These are phyloP conservation scores for Clistopyga incitator DNA, from an alignment of 2,888 invertebrate species.

Conservation along the genomic window DNA sequence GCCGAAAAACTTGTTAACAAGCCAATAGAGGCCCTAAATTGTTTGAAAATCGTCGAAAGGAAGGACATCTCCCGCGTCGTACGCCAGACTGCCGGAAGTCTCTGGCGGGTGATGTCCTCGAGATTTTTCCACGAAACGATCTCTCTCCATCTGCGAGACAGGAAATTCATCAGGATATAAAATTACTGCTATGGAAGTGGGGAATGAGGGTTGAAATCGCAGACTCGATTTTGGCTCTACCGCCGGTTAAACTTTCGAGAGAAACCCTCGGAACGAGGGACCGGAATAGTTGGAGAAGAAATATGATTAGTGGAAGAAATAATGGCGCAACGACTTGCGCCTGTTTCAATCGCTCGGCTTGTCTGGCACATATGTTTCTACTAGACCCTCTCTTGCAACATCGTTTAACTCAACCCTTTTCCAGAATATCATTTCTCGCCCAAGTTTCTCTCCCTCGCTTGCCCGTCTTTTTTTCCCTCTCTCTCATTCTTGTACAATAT, in stretches of 20 bases:
- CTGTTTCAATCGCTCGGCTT: conserved; percentile 19
- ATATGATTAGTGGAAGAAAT: conserved; percentile 19
- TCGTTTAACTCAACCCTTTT: conserved; percentile 58
- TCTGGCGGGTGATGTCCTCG: neutral
- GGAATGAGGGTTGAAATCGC: neutral
- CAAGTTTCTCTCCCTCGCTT: conserved; percentile 15
- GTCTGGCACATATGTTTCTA: conserved; percentile 42
- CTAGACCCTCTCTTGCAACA: conserved; percentile 9
- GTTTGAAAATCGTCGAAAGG: conserved; percentile 63
- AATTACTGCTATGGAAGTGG: neutral
- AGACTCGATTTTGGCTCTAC: neutral
- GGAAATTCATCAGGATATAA: neutral
- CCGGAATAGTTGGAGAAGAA: conserved; percentile 5
- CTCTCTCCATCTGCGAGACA: neutral
- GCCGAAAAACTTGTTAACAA: conserved; percentile 77
- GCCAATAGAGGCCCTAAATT: conserved; percentile 73
- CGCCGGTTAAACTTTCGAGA: neutral
- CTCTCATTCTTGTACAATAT: conserved; percentile 45
- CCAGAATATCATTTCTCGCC: conserved; percentile 63
- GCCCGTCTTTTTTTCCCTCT: conserved; percentile 10
- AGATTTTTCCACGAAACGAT: neutral
- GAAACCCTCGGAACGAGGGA: neutral
- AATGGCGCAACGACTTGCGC: neutral
- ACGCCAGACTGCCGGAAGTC: conserved; percentile 43
- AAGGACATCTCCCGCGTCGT: conserved; percentile 17